phyloP scores from a whole-genome alignment of 2,797 vertebrate species.

The Muraenolepis orangiensis region DNA sequence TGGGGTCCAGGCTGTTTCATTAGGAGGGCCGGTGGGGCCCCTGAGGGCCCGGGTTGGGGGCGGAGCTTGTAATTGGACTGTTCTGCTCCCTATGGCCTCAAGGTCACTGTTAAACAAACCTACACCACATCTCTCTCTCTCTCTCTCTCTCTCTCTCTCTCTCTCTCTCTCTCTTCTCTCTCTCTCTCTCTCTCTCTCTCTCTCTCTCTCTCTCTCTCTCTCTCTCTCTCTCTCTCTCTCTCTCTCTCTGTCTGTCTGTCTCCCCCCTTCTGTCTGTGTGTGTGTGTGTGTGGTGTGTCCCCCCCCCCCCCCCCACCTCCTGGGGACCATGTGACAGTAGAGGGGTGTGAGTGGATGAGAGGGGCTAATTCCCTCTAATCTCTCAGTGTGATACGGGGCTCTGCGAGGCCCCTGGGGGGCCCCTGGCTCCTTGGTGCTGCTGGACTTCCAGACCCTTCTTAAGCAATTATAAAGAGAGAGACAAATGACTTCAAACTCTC shows the following conservation, averaged over 20 bases:
- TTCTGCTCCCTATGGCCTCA: constrained; percentile 68
- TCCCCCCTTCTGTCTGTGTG: not conserved
- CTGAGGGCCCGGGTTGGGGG: constrained; percentile 59
- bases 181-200: not conserved
- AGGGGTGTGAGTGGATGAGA: constrained; percentile 59
- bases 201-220: constrained; percentile 36
- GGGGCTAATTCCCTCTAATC: constrained; percentile 75
- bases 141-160: constrained; percentile 7
- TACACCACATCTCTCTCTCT: constrained; percentile 47
- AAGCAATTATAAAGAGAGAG: constrained; percentile 68
- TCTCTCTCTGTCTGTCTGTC: constrained; percentile 3
- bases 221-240: constrained; percentile 4
- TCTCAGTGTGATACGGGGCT: constrained; percentile 73
- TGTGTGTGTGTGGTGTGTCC: not conserved
- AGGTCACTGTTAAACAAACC: constrained; percentile 67
- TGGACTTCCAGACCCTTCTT: constrained; percentile 62
- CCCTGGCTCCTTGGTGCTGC: constrained; percentile 63
- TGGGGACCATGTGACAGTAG: constrained; percentile 65
- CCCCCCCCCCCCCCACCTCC: constrained; percentile 45
- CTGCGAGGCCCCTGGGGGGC: constrained; percentile 64
- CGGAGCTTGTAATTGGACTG: constrained; percentile 72
- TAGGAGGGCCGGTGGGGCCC: constrained; percentile 48
- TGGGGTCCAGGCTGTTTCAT: constrained; percentile 68
- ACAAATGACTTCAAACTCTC: constrained; percentile 59
- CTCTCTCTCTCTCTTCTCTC: not conserved